Percentiles rank a stretch among this genome's conserved stretches.
Conservation (phyloP, 2,113 vertebrate species). For the Lota lota region DNA sequence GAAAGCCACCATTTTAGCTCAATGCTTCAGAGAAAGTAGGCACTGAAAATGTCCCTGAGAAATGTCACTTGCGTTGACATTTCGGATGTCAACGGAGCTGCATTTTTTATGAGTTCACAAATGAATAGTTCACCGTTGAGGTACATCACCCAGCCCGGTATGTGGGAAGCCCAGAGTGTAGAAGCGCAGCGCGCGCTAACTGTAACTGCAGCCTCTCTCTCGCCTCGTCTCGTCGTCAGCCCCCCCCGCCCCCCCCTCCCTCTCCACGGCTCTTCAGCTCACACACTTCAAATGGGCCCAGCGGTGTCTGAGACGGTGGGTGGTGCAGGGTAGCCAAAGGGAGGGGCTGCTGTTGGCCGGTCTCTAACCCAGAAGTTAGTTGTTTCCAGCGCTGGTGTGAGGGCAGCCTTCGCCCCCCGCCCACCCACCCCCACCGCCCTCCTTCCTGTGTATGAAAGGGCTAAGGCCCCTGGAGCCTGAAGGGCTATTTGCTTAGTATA, state of each 20-base stretch:
- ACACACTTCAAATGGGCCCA: no score
- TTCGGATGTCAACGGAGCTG: constrained; percentile 13
- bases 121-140: neutral
- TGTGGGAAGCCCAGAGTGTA: neutral
- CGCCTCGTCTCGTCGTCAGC: no score
- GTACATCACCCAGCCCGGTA: neutral
- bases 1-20: constrained; percentile 1
- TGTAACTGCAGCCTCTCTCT: no score
- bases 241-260: neutral
- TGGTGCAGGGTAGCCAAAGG: constrained; percentile 5
- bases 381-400: constrained; percentile 26
- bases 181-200: no score
- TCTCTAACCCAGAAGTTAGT: constrained; percentile 27
- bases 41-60: neutral
- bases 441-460: constrained; percentile 46
- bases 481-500: constrained; percentile 69
- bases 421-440: neutral
- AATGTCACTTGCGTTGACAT: constrained; percentile 2
- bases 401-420: constrained; percentile 16
- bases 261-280: no score
- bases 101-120: constrained; percentile 12
- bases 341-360: neutral
- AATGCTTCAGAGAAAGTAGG: neutral
- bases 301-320: no score
- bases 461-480: constrained; percentile 58